Evolutionary conservation across 2,113 vertebrate genomes (phyloP).

Genomic region (Empidonax alnorum): DNA sequence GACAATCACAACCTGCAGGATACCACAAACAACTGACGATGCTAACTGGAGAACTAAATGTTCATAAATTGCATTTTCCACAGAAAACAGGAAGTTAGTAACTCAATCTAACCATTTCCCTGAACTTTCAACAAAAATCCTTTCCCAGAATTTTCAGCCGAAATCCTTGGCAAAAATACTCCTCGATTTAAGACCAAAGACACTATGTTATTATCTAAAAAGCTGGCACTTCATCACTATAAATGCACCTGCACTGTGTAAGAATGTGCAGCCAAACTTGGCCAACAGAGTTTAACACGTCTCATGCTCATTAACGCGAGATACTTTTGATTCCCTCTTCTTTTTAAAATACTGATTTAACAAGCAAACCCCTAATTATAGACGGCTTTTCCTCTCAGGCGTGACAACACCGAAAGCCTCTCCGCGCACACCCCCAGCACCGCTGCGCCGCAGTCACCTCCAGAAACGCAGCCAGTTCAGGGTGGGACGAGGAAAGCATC

Average conservation of each 20-base stretch:
- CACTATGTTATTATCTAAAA: not conserved
- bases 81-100: not conserved
- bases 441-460: not conserved
- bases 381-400: not conserved
- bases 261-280: not conserved
- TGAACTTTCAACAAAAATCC: not conserved
- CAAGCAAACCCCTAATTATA: not conserved
- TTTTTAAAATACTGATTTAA: not conserved
- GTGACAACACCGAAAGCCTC: not conserved
- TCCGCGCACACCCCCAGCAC: not conserved
- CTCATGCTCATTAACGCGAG: fast-evolving
- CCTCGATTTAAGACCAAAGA: not conserved
- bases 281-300: not conserved
- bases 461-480: too few species aligned
- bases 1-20: not conserved
- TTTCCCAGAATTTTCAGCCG: not conserved
- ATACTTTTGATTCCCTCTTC: not conserved
- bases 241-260: not conserved
- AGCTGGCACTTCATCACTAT: not conserved
- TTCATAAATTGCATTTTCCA: not conserved
- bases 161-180: not conserved
- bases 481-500: not conserved
- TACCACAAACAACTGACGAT: not conserved
- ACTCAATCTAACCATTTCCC: not conserved
- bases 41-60: not conserved